phyloP scores from a whole-genome alignment of 2,113 vertebrate species.

The Bombycilla garrulus region DNA sequence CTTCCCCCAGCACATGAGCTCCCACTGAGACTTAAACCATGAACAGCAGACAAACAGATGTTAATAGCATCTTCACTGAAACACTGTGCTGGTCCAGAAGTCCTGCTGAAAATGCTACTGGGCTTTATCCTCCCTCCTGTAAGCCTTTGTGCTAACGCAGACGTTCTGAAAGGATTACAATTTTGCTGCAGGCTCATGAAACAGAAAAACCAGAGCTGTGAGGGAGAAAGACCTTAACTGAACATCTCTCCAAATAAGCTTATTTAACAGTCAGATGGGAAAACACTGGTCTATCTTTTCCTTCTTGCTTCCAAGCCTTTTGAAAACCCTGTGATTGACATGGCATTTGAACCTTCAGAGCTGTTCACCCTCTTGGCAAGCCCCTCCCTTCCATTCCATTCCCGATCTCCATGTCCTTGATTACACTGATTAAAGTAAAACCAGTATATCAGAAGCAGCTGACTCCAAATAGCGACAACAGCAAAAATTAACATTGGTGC shows the following conservation, averaged over 20 bases:
- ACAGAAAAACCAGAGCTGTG: not conserved
- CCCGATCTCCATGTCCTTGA: not conserved
- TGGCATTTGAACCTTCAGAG: not conserved
- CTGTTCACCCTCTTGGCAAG: not conserved
- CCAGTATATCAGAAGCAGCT: not conserved
- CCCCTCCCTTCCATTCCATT: not conserved
- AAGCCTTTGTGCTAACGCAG: not conserved
- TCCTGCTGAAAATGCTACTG: slow-evolving; percentile 42
- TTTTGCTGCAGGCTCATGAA: not conserved
- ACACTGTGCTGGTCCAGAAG: not conserved
- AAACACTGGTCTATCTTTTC: not conserved
- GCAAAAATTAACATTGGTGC: not conserved
- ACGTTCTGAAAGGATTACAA: not conserved
- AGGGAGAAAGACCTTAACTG: not conserved
- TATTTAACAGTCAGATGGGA: not conserved
- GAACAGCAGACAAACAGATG: slow-evolving; percentile 31
- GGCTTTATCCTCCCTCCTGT: not conserved
- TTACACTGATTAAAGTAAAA: not conserved
- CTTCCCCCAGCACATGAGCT: not conserved
- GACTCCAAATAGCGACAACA: not conserved
- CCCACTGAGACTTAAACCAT: not conserved
- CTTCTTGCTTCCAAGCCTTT: not conserved
- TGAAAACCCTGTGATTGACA: not conserved
- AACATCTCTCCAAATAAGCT: not conserved
- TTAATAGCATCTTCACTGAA: not conserved